Base-by-base conservation (phyloP, 2,113 vertebrate species). In the Anhinga anhinga region DNA sequence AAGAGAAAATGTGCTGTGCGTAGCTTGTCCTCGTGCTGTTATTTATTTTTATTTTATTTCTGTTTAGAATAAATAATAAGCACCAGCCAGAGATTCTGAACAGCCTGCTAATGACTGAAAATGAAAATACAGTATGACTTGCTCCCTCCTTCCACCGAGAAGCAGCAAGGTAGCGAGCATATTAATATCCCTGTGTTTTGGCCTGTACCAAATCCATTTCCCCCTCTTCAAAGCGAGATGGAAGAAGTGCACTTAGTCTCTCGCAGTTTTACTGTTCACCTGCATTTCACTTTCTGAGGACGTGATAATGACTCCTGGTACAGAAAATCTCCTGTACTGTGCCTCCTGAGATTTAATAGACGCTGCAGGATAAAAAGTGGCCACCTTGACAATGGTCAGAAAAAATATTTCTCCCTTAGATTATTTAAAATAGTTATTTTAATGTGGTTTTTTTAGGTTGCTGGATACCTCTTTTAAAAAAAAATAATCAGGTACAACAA, bases 191-290 rank as follows among this genome's bases (percentile, higher is more conserved):
- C 88, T 32, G 44, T 55, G 49, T 71, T 76, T 74, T 88, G 96
- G 97, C 88, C 96, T 96, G 92, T 90, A 90, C 90, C 94, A 91
- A 94, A 90, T 97, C 88, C 95, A 32, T 49, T 81, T 83, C 92
- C 88, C 90, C 69, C 88, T 92, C 65, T 74, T 76, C 91, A 59
- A 52, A 83, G 88, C 13, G 2, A 88, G 80, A 80, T 78, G 86
- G 65, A 59, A 95, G 91, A 85, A 94, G 83, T 91, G 65, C 73
- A 49, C 80, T 85, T 29, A 17, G 74, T 27, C 71, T 32, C 76
- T 93, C 3, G 7, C 93, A 94, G 82, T 69, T 92, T 88, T 78
- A 18, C 61, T 67, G 56, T 52, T 92, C 94, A 79, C 92, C 94
- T 92, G 91, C 92, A 15, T 94, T 92, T 91, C 70, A 65, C 73